Conservation (phyloP, 2,797 vertebrate species). For the Mormyrus proboscirostris region DNA sequence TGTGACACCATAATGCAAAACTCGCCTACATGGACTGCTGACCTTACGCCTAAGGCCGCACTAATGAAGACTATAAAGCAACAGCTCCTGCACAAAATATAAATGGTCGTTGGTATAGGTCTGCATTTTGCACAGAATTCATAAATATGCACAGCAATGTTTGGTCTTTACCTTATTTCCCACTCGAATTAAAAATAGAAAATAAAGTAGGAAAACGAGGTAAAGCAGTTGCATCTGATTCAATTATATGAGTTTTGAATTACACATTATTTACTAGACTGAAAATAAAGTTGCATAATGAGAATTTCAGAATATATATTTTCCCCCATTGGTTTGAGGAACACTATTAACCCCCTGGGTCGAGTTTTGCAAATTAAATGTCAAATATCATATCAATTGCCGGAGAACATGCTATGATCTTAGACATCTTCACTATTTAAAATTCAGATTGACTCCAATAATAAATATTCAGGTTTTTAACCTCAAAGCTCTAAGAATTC, state of each 20-base stretch:
- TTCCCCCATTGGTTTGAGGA: conserved; percentile 18
- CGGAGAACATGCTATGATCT: conserved; percentile 25
- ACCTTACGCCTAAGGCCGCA: background rate
- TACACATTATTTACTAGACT: conserved; percentile 15
- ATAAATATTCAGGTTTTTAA: conserved; percentile 35
- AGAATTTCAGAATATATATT: conserved; percentile 20
- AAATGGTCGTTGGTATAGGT: background rate
- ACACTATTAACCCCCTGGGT: conserved; percentile 46
- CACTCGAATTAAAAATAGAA: conserved; percentile 20
- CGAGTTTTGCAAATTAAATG: conserved; percentile 43
- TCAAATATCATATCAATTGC: conserved; percentile 39
- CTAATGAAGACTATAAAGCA: background rate
- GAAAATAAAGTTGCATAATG: conserved; percentile 24
- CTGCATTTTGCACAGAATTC: background rate
- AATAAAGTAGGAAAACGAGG: conserved; percentile 14
- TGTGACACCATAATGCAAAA: background rate
- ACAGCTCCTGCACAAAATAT: background rate
- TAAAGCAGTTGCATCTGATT: background rate
- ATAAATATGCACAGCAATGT: background rate
- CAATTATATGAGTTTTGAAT: background rate
- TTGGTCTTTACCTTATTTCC: background rate
- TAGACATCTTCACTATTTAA: conserved; percentile 30
- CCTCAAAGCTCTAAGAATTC: conserved; percentile 28
- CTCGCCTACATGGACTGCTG: background rate
- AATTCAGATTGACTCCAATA: conserved; percentile 35